phyloP scores from a whole-genome alignment of 2,888 invertebrate species.

The Agrochola litura region DNA sequence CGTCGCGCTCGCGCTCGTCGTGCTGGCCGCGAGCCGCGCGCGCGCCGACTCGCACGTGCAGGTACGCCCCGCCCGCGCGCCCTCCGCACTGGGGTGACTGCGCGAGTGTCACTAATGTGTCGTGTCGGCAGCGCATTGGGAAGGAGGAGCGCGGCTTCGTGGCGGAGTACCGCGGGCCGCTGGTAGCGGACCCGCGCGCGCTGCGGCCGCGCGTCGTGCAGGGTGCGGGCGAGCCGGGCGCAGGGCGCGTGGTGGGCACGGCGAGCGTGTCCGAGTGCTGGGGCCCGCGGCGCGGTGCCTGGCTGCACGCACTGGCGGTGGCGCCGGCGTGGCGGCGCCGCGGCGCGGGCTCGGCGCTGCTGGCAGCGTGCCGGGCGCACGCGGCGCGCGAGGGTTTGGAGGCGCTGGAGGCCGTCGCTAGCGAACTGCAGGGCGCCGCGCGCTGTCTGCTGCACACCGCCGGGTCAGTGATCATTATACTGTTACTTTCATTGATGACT shows the following conservation, averaged over 20 bases:
- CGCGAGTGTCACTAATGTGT: background rate
- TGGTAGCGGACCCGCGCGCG: slow-evolving; percentile 49
- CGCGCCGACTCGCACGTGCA: slow-evolving; percentile 53
- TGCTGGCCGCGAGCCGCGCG: slow-evolving; percentile 55
- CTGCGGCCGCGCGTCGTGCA: slow-evolving; percentile 30
- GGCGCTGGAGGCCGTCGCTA: slow-evolving; percentile 64
- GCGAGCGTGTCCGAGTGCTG: slow-evolving; percentile 72
- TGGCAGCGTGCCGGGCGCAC: slow-evolving; percentile 45
- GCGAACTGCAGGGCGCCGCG: slow-evolving; percentile 51
- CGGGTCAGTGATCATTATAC: slow-evolving; percentile 41
- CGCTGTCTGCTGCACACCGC: slow-evolving; percentile 62
- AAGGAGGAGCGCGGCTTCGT: slow-evolving; percentile 89
- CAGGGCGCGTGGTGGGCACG: slow-evolving; percentile 73
- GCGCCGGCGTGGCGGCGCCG: slow-evolving; percentile 68
- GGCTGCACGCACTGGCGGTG: slow-evolving; percentile 74
- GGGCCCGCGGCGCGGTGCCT: slow-evolving; percentile 69
- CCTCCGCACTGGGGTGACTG: too few relatives aligned
- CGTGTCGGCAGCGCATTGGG: background rate
- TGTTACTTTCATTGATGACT: background rate
- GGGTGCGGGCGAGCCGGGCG: slow-evolving; percentile 27
- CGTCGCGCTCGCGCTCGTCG: slow-evolving; percentile 56
- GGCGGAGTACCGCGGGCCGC: slow-evolving; percentile 73
- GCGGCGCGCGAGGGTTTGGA: slow-evolving; percentile 52
- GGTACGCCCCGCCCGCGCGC: slow-evolving; percentile 78
- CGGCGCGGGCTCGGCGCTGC: slow-evolving; percentile 64